Evolutionary conservation across 2,113 vertebrate species (phyloP).

Genomic region (Phaethornis superciliosus): DNA sequence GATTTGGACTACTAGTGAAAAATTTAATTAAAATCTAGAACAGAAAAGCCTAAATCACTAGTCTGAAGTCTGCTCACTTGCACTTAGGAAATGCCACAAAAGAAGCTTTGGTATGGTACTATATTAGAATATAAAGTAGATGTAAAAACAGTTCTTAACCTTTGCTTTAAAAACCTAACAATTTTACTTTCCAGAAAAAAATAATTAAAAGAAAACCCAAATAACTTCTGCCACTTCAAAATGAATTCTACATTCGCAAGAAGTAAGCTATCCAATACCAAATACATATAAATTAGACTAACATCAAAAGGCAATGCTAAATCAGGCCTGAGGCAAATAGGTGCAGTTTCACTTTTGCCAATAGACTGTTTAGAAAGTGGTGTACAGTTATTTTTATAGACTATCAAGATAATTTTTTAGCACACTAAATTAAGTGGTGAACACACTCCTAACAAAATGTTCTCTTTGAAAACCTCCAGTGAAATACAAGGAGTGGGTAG

Average conservation of each 20-base stretch:
- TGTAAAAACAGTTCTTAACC: background rate
- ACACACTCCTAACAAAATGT: slow-evolving; percentile 34
- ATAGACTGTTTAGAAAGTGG: background rate
- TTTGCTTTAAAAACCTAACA: background rate
- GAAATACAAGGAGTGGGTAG: slow-evolving; percentile 22
- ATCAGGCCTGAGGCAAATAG: background rate
- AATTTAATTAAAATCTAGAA: background rate
- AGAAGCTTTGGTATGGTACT: background rate
- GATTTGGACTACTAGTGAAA: background rate
- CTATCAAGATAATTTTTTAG: background rate
- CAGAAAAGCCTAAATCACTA: background rate
- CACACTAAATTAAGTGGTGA: slow-evolving; percentile 13
- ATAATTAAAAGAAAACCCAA: background rate
- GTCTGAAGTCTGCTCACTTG: background rate
- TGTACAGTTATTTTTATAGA: slow-evolving; percentile 18
- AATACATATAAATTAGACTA: background rate
- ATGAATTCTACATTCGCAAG: background rate
- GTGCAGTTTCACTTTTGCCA: background rate
- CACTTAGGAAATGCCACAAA: background rate
- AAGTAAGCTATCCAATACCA: background rate
- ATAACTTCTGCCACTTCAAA: background rate
- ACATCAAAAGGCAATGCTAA: background rate
- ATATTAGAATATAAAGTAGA: background rate
- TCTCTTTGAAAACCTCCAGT: slow-evolving; percentile 32
- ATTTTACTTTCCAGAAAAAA: background rate